phyloP scores from a whole-genome alignment of 2,113 vertebrate genomes.

The Loxodonta africana region DNA sequence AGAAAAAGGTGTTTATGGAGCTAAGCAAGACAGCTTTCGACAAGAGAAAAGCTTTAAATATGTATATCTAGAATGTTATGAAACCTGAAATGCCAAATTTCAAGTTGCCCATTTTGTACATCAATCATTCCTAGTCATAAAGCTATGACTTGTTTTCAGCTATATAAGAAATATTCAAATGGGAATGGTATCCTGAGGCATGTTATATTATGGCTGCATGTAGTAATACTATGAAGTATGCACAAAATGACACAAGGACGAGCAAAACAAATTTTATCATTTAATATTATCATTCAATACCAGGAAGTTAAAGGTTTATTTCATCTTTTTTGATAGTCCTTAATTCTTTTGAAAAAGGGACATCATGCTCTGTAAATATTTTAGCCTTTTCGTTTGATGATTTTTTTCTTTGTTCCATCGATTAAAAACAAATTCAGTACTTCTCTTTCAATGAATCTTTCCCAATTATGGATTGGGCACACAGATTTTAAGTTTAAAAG shows the following conservation, averaged over 20 bases:
- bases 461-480: background rate
- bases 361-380: background rate
- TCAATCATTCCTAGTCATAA: background rate
- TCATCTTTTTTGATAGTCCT: background rate
- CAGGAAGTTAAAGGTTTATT: background rate
- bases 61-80: background rate
- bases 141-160: conserved; percentile 7
- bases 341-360: background rate
- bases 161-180: conserved; percentile 34
- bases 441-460: conserved; percentile 26
- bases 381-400: background rate
- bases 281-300: conserved; percentile 19
- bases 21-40: background rate
- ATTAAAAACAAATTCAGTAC: background rate
- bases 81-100: conserved; percentile 29
- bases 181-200: background rate
- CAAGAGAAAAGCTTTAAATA: conserved; percentile 4
- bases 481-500: conserved; percentile 44
- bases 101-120: conserved; percentile 6
- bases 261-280: conserved; percentile 5
- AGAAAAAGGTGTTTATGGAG: conserved; percentile 5
- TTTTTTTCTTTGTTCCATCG: conserved; percentile 24
- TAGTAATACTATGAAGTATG: background rate
- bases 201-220: background rate
- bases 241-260: conserved; percentile 11